Base-by-base conservation (phyloP, 1,140 invertebrate genomes). In the Adelges cooleyi region DNA sequence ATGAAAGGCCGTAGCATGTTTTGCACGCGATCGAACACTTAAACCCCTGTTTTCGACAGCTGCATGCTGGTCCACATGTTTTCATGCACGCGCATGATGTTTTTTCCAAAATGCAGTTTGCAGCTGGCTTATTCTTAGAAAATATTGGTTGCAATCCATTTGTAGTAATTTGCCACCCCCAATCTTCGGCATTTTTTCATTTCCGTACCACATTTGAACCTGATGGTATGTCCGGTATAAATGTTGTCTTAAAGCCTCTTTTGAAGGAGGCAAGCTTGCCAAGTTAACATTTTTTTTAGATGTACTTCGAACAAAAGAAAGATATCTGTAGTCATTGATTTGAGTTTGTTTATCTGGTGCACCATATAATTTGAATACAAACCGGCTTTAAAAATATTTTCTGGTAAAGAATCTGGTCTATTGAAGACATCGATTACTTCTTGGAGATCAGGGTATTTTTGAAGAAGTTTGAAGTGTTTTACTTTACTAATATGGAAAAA, bases 401-500 rank as follows among this genome's bases (percentile, higher is more conserved):
- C 48, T 23, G n/a, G n/a, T 51, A 22, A 11, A 20, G 65, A 49
- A 40, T 65, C 1, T 38, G 22, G 33, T 23, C 33, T 51, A 23
- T 42, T 49, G 51, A 52, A 65, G 15, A 65, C 49, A 4, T 22
- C 3, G 10, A 65, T 40, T 20, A 49, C 11, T 17, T 52, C 10
- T 50, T 50, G 36, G 38, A 65, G 44, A 4, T 65, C 49, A n/a
- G 29, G 36, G 38, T 65, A 38, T 40, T 65, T 33, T 25, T 65
- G 17, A 20, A 65, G 23, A 38, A 40, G 49, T 25, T 65, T 65
- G 36, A 49, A 65, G 17, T 51, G 15, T 42, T 65, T 49, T 20
- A 40, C 3, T 70, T 69, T 68, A 13, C 59, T 68, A 44, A 65
- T 44, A 33, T 67, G 66, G 50, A 59, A 67, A 54, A 69, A 36